phyloP scores from a whole-genome alignment of 2,888 invertebrate genomes.

The Andrena bucephala region DNA sequence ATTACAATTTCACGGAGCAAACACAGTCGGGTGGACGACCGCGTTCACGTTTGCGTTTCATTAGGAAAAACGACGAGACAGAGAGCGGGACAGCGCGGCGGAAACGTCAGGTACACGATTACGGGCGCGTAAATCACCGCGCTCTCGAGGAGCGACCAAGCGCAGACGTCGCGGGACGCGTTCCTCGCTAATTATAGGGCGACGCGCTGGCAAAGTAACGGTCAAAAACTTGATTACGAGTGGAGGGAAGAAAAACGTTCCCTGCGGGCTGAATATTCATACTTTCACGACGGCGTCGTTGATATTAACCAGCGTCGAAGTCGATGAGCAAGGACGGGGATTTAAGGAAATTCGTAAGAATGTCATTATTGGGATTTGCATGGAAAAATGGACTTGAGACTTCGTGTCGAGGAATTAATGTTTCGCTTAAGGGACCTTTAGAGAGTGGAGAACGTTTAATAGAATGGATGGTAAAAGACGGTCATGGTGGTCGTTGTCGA shows the following conservation, averaged over 20 bases:
- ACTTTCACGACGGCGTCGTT: constrained; percentile 21
- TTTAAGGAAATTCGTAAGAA: constrained; percentile 16
- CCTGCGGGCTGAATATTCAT: constrained; percentile 58
- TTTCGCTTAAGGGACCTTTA: background rate
- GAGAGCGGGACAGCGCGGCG: constrained; percentile 20
- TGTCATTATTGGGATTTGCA: constrained; percentile 22
- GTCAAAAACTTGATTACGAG: constrained; percentile 55
- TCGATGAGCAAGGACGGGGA: constrained; percentile 1
- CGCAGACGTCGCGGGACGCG: constrained; percentile 20
- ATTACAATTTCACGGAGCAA: constrained; percentile 70
- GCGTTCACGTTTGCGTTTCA: constrained; percentile 66
- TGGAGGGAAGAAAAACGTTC: background rate
- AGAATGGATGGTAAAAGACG: background rate
- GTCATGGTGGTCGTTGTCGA: background rate
- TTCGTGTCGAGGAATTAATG: background rate
- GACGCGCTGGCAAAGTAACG: constrained; percentile 29
- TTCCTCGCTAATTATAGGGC: constrained; percentile 48
- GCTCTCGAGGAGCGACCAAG: background rate
- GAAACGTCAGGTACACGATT: constrained; percentile 23
- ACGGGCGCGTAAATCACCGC: constrained; percentile 27
- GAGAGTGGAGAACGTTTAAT: background rate
- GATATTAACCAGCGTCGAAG: constrained; percentile 37
- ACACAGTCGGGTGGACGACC: constrained; percentile 51
- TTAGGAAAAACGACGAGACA: constrained; percentile 60
- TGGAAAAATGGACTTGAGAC: background rate